Evolutionary conservation across 2,797 vertebrate species (phyloP).

Genomic region (Etheostoma nigrum): DNA sequence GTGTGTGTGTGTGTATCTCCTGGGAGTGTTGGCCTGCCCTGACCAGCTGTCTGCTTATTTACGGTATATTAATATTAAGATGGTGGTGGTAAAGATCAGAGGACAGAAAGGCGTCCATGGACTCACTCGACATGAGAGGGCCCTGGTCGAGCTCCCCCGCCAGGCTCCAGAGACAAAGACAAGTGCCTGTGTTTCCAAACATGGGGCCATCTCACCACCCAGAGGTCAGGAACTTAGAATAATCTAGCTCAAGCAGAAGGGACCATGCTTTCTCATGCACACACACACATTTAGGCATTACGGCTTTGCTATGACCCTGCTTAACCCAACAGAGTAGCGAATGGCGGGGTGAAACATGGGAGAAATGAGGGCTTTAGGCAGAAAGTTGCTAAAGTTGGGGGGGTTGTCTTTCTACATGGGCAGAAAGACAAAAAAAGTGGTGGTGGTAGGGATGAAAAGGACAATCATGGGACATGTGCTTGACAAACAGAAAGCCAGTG

Average conservation of each 20-base stretch:
- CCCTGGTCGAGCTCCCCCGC: conserved; percentile 68
- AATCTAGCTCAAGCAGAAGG: conserved; percentile 80
- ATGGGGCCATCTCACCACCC: conserved; percentile 78
- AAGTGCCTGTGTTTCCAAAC: conserved; percentile 85
- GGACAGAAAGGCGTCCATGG: conserved; percentile 49
- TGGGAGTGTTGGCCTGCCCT: conserved; percentile 50
- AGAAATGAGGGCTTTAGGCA: conserved; percentile 42
- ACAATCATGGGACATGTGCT: conserved; percentile 45
- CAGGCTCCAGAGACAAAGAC: conserved; percentile 82
- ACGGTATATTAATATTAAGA: conserved; percentile 67
- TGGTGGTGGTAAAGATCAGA: conserved; percentile 49
- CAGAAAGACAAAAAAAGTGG: conserved; percentile 49
- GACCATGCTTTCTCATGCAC: conserved; percentile 49
- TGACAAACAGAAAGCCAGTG: conserved; percentile 28
- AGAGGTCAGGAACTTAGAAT: conserved; percentile 84
- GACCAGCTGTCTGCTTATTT: conserved; percentile 73
- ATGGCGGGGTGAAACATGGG: conserved; percentile 49
- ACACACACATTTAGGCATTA: conserved; percentile 60
- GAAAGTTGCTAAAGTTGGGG: conserved; percentile 34
- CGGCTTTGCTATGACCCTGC: conserved; percentile 83
- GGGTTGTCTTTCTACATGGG: conserved; percentile 29
- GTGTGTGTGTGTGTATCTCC: conserved; percentile 31
- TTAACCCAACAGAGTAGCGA: conserved; percentile 77
- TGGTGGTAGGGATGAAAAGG: conserved; percentile 31
- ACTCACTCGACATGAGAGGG: conserved; percentile 62